phyloP scores from a whole-genome alignment of 2,888 invertebrate genomes.

The Apamea monoglypha region DNA sequence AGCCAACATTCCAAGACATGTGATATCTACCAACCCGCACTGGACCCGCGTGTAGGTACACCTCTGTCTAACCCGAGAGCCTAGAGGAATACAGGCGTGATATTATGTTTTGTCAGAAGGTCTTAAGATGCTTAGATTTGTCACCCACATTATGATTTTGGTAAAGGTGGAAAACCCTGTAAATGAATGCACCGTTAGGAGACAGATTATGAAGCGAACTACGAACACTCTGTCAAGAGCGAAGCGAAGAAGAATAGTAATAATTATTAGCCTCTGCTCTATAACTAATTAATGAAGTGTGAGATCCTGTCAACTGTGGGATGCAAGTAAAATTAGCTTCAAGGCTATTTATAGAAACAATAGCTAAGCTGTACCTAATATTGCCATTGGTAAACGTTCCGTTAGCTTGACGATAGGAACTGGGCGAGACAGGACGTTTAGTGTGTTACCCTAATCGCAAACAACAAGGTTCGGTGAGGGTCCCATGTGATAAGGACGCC shows the following conservation, averaged over 20 bases:
- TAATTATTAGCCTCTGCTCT: no score
- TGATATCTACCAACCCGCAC: no score
- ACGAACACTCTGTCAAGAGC: neutral
- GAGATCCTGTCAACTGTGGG: neutral
- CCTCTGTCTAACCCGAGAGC: no score
- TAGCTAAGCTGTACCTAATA: neutral
- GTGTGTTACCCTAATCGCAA: conserved; percentile 26
- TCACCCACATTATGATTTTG: neutral
- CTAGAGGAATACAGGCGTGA: no score
- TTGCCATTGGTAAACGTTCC: neutral
- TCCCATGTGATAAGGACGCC: conserved; percentile 40
- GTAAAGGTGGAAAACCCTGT: no score
- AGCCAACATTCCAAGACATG: no score
- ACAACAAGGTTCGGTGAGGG: conserved; percentile 26
- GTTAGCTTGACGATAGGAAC: neutral
- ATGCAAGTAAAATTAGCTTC: neutral
- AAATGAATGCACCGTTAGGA: neutral
- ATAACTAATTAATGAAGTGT: neutral
- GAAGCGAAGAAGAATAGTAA: neutral
- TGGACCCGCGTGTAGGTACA: no score
- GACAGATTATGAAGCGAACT: neutral
- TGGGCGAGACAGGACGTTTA: neutral
- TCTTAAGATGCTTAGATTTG: neutral
- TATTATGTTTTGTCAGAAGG: no score
- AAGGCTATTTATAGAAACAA: neutral